Evolutionary conservation across 2,888 invertebrate species (phyloP), one percentile per base, ranked within the genome.

Genomic region (Polymixis flavicincta): DNA sequence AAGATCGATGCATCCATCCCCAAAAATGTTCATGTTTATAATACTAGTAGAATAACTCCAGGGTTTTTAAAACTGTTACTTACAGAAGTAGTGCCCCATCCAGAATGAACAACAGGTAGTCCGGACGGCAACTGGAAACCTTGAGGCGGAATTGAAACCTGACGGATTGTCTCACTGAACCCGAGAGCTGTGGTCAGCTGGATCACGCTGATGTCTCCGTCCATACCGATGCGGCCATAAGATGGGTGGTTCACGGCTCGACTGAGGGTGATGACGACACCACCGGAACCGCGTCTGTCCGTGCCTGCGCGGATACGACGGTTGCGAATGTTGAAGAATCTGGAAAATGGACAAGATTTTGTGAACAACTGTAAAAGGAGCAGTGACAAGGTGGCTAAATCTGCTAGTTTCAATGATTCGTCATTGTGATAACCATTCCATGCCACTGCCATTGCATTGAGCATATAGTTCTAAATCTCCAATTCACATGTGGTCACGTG

Each of bases 241-340:
- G 81, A 45, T 1, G 90, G 89, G 77, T 93, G 92, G 82, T 90
- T 90, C 71, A 83, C 22, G 9, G 74, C 85, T 0, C 71, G 22
- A 0, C 25, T 52, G 14, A 90, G 65, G n/a, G 69, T 25, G 45
- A 85, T 32, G 42, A 88, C 75, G 37, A 76, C 71, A 4, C 92
- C 92, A 0, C 91, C 92, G 0, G 78, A 65, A 70, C 86, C 87
- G 11, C 90, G 87, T 65, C 70, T 82, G 52, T 87, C 87, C 52
- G 89, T 61, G 0, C 92, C 92, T 11, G 91, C 91, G 11, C 92
- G 85, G 72, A 92, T 86, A 45, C 90, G 92, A 19, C 90, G 89
- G 74, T 59, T 75, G 6, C n/a, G 2, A 4, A 74, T 22, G 1
- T 7, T 17, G 71, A 82, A 87, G 0, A 84, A 60, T 55, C 85